Base-by-base conservation (phyloP, 2,797 vertebrate genomes). In the Siniperca obscura region DNA sequence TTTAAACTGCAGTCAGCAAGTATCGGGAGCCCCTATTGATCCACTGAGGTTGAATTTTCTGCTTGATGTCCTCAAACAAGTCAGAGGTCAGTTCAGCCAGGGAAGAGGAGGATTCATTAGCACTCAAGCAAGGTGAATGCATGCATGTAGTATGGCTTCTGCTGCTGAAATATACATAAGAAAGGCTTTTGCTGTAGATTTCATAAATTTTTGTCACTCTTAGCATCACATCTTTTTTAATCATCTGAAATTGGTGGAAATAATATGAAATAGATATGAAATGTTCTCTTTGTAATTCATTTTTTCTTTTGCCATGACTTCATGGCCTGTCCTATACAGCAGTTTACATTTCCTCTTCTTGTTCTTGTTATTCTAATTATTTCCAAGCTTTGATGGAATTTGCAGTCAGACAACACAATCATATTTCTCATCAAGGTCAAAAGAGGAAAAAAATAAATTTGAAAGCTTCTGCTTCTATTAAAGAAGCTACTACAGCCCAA, bases 201-300 rank as follows among this genome's bases (percentile, higher is more conserved):
- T 46, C 2, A 69, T 76, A n/a, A 14, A 21, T 72, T 78, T 68
- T 53, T 77, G 27, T 60, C 36, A 69, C 55, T 61, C 4, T 71
- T 4, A 16, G 8, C 27, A 46, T 48, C 0, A 27, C 53, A 11
- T 25, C 2, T 48, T 34, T 64, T 55, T n/a, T 25, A 40, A n/a
- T n/a, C 16, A 34, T 3, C 8, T n/a, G 25, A 48, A 17, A 9
- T 7, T 14, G 19, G 13, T 48, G 22, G 44, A 46, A 46, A 46
- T 46, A 46, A 46, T 44, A 44, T 44, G 13, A 14, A 46, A 46
- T 17, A 2, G 42, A 40, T 30, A 53, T 12, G 10, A 71, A n/a
- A 46, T 67, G 1, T 55, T 59, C 5, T 48, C 3, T 25, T 17
- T 4, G 3, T 25, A 12, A 6, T 27, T 19, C 27, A 7, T 30